phyloP scores from a whole-genome alignment of 2,797 vertebrate genomes.

The Sus cebifrons region DNA sequence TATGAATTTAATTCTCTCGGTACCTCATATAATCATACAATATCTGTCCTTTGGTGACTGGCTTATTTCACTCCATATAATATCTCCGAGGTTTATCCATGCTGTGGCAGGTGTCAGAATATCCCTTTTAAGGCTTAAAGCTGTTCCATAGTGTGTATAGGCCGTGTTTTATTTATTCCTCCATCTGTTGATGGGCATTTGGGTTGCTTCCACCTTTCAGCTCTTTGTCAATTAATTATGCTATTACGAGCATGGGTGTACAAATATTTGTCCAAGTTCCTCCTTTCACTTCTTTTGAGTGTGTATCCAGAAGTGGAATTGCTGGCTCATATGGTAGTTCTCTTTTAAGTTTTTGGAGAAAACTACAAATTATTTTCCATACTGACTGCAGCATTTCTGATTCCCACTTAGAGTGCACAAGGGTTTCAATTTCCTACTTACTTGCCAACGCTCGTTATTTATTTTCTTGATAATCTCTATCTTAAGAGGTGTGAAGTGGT shows the following conservation, averaged over 20 bases:
- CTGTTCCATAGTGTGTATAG: neutral
- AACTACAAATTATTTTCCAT: neutral
- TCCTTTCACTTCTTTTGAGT: neutral
- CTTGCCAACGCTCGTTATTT: neutral
- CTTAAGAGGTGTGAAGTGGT: neutral
- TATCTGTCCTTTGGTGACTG: neutral
- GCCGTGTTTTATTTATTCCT: neutral
- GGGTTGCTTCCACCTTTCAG: neutral
- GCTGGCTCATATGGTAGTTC: neutral
- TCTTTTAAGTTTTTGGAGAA: neutral
- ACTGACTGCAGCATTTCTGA: neutral
- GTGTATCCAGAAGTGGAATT: neutral
- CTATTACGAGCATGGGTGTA: neutral
- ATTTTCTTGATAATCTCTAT: neutral
- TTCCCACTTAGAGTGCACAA: too few relatives aligned
- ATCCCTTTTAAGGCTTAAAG: neutral
- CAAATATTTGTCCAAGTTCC: neutral
- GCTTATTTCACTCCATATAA: neutral
- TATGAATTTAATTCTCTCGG: neutral
- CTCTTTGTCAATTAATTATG: neutral
- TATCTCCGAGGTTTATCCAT: neutral
- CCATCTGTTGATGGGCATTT: neutral
- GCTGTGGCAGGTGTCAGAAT: neutral
- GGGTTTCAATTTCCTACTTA: neutral
- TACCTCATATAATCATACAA: neutral